Conservation (phyloP, 2,797 vertebrate genomes). For the Salmo trutta region DNA sequence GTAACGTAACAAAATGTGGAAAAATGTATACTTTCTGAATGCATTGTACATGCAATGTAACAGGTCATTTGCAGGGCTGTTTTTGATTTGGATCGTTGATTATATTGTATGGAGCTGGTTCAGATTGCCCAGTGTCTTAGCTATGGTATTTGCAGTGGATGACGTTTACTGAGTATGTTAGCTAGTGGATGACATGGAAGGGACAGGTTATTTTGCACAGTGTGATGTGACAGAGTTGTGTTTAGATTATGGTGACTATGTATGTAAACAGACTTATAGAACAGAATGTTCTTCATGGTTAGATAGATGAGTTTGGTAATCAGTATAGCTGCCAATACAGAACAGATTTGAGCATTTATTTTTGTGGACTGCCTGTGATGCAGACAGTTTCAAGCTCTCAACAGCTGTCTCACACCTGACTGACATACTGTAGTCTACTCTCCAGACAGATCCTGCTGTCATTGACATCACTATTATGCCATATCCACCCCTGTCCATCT, state of each 20-base stretch:
- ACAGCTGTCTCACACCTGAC: not conserved
- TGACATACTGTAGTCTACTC: constrained; percentile 8
- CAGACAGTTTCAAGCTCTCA: no score
- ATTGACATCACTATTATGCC: constrained; percentile 25
- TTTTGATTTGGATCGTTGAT: constrained; percentile 38
- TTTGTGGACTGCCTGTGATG: no score
- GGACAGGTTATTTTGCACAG: not conserved
- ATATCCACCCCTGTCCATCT: constrained; percentile 29
- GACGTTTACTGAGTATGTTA: constrained; percentile 7
- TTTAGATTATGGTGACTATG: not conserved
- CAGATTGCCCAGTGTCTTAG: constrained; percentile 9
- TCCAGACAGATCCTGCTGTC: constrained; percentile 36
- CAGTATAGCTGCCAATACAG: not conserved
- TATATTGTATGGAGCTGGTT: not conserved
- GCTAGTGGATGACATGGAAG: not conserved
- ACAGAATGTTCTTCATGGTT: no score
- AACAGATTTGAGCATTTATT: not conserved
- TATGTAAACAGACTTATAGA: no score
- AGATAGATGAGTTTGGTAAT: not conserved
- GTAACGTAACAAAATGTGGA: no score
- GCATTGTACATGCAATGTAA: constrained; percentile 1
- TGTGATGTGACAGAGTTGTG: not conserved
- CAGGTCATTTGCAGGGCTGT: constrained; percentile 26
- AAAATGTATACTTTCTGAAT: no score
- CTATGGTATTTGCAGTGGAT: constrained; percentile 1